A percentile compares a stretch with the other conserved stretches of the same genome.
These are phyloP conservation scores for Toxostoma redivivum DNA, from an alignment of 2,113 vertebrate genomes.

Conservation along the genomic window DNA sequence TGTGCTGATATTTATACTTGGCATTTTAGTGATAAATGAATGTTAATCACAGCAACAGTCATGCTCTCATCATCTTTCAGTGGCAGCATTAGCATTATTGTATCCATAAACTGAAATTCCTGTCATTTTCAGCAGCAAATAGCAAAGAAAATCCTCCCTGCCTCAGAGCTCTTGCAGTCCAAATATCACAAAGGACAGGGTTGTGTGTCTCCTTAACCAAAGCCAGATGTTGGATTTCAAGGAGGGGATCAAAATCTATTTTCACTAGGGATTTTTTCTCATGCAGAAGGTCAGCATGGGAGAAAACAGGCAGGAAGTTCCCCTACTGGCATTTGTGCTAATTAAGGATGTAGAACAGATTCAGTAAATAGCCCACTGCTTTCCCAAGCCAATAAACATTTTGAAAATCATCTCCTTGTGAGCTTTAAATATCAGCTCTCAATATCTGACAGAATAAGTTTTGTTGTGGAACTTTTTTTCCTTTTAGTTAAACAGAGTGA, in stretches of 20 bases:
- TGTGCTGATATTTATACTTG: neutral
- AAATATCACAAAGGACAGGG: neutral
- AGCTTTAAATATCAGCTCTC: conserved; percentile 3
- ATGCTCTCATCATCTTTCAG: neutral
- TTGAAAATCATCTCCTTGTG: neutral
- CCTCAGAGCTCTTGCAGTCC: neutral
- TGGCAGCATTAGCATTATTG: neutral
- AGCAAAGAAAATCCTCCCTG: neutral
- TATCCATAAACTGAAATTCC: neutral
- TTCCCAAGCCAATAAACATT: conserved; percentile 30
- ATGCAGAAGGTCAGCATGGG: conserved; percentile 7
- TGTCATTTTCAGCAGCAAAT: neutral
- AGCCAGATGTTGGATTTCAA: conserved; percentile 45
- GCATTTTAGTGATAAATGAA: neutral
- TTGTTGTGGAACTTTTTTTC: neutral
- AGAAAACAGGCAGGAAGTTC: conserved; percentile 30
- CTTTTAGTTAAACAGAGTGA: neutral
- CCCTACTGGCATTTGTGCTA: conserved; percentile 37
- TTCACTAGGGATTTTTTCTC: conserved; percentile 37
- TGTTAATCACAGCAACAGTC: neutral
- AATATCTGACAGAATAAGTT: neutral
- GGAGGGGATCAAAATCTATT: conserved; percentile 25
- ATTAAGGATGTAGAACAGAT: conserved; percentile 18
- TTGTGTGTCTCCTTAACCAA: neutral
- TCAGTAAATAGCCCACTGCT: conserved; percentile 20